Conservation (phyloP, 2,113 vertebrate genomes). For the Setophaga coronata region DNA sequence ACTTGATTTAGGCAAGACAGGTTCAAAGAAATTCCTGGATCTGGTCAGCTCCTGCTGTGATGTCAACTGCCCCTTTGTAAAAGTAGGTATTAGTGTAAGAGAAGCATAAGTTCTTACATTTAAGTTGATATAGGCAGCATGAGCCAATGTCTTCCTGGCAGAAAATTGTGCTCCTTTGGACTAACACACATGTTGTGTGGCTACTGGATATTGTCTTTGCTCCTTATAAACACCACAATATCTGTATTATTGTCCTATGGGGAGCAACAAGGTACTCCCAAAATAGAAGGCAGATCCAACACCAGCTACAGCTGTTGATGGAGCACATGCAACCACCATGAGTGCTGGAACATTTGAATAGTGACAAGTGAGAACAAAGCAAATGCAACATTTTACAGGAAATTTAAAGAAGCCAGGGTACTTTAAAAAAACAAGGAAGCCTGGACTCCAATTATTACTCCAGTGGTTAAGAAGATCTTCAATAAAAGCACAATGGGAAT, state of each 20-base stretch:
- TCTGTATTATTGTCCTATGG: background rate
- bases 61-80: background rate
- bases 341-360: background rate
- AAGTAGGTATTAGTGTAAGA: background rate
- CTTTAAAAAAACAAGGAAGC: background rate
- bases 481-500: background rate
- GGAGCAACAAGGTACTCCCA: background rate
- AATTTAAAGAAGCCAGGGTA: background rate
- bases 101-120: background rate
- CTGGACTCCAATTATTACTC: background rate
- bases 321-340: fast-evolving
- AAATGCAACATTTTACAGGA: background rate
- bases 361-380: background rate
- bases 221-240: background rate
- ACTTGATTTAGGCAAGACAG: background rate
- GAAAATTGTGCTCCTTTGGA: background rate
- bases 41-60: background rate
- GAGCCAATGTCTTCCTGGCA: background rate
- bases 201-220: background rate
- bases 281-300: background rate
- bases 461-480: background rate
- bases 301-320: background rate
- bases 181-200: fast-evolving
- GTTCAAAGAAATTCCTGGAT: background rate
- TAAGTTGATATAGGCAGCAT: background rate